A percentile compares a stretch with the other conserved stretches of the same genome.
These are phyloP conservation scores for Popillia japonica DNA, from an alignment of 1,140 invertebrate genomes.

Conservation along the genomic window DNA sequence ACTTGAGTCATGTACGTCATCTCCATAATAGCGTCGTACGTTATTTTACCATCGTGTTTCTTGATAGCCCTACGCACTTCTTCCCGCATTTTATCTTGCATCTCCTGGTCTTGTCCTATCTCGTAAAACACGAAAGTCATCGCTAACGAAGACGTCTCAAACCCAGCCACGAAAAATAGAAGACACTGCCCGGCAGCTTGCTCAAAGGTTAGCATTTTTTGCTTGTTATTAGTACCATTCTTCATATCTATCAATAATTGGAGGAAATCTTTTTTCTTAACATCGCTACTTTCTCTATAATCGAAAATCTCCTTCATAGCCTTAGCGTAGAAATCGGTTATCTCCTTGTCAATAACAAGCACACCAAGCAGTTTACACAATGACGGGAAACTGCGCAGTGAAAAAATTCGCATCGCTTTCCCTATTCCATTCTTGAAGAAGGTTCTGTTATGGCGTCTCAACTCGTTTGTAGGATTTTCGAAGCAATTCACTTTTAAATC, in stretches of 20 bases:
- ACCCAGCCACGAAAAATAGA: conserved; percentile 60
- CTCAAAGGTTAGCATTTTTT: neutral
- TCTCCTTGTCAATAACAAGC: conserved; percentile 17
- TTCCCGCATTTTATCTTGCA: conserved; percentile 60
- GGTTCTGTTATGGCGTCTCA: conserved; percentile 61
- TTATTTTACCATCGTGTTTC: conserved; percentile 61
- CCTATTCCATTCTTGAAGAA: conserved; percentile 43
- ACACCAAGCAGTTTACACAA: conserved; percentile 18
- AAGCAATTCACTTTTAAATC: conserved; percentile 66
- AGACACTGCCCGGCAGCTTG: conserved; percentile 38
- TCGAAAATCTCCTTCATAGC: conserved; percentile 47
- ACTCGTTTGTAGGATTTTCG: conserved; percentile 63
- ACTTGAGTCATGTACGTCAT: conserved; percentile 59
- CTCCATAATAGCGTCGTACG: conserved; percentile 65
- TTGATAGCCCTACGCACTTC: conserved; percentile 61
- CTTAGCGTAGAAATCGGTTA: conserved; percentile 45
- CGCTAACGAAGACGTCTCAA: conserved; percentile 61
- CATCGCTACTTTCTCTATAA: conserved; percentile 41
- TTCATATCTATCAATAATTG: conserved; percentile 43
- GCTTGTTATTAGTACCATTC: conserved; percentile 1
- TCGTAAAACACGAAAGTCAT: conserved; percentile 62
- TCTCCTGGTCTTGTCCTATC: conserved; percentile 59
- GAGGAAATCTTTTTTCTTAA: conserved; percentile 47
- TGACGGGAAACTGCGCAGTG: conserved; percentile 24
- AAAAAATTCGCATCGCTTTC: neutral